Base-by-base conservation (phyloP, 2,113 vertebrate species). In the Campylomormyrus numenius region DNA sequence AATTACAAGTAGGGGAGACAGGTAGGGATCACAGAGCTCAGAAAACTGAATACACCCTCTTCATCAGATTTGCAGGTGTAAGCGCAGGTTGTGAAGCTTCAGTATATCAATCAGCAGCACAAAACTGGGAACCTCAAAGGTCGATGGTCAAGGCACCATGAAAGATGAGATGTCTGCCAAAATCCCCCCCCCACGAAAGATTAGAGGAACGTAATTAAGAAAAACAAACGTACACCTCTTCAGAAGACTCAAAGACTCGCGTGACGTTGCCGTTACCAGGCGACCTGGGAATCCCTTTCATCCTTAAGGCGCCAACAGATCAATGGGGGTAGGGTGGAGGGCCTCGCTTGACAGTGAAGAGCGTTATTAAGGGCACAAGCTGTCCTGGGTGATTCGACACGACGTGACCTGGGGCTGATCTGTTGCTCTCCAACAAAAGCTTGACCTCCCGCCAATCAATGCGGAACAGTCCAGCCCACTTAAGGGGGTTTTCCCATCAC, bases 281-380 rank as follows among this genome's bases (percentile, higher is more conserved):
- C 93, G 53, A 84, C 89, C 83, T 91, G 88, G 89, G 77, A 87
- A 91, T 53, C 39, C 24, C 52, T 91, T 89, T 89, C 85, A 89
- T 89, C 49, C 45, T 56, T 49, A 53, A 21, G 7, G 92, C 92
- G 91, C 53, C 42, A 46, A 92, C 93, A 93, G 94, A 94, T 94
- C 94, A 95, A 93, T 93, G 92, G 83, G 58, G 93, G 95, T 95
- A 96, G 94, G 93, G 93, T 93, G 93, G 94, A 94, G 90, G 89
- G 91, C 83, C 45, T 66, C 91, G 70, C 7, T 87, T 74, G 90
- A 91, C 88, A 53, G 90, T 87, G 91, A 91, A 95, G 94, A 95
- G 96, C 90, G 53, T 92, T 39, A 52, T 5, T 88, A 91, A 93
- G 48, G 48, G 93, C 92, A 90, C 89, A 89, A 93, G 91, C 90